A percentile compares a stretch with the other conserved stretches of the same genome.
phyloP scores from a whole-genome alignment of 2,797 vertebrate species.

The Pangasius mekongensis region DNA sequence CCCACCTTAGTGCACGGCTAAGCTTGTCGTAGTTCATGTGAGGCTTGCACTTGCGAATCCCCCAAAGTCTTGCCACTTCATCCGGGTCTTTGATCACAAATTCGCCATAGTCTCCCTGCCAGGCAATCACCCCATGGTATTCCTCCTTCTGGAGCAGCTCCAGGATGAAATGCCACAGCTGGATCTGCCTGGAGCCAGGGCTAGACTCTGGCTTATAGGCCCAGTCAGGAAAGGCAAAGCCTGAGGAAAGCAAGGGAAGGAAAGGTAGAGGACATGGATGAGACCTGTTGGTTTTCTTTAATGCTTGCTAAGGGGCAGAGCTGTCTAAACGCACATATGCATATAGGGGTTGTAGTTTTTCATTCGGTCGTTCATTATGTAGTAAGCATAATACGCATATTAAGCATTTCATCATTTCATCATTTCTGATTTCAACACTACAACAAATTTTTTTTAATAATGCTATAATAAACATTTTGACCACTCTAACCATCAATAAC shows the following conservation, averaged over 20 bases:
- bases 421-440: background rate
- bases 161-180: conserved; percentile 95
- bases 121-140: conserved; percentile 89
- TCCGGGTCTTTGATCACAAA: conserved; percentile 96
- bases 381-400: background rate
- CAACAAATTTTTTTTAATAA: background rate
- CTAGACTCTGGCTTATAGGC: conserved; percentile 94
- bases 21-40: conserved; percentile 98
- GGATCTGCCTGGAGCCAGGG: conserved; percentile 91
- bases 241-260: conserved; percentile 65
- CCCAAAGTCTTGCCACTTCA: conserved; percentile 92
- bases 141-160: conserved; percentile 93
- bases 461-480: background rate
- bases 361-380: too few relatives aligned
- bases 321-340: conserved; percentile 62
- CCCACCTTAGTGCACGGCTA: conserved; percentile 84
- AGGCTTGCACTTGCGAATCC: conserved; percentile 91
- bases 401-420: background rate
- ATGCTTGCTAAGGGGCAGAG: conserved; percentile 50
- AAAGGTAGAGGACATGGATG: conserved; percentile 64
- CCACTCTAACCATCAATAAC: background rate
- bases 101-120: conserved; percentile 94
- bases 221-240: conserved; percentile 93
- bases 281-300: conserved; percentile 68
- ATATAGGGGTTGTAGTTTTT: background rate